Percentiles rank a stretch among this genome's conserved stretches.
Conservation (phyloP, 1,140 invertebrate genomes). For the Carposina sasakii region DNA sequence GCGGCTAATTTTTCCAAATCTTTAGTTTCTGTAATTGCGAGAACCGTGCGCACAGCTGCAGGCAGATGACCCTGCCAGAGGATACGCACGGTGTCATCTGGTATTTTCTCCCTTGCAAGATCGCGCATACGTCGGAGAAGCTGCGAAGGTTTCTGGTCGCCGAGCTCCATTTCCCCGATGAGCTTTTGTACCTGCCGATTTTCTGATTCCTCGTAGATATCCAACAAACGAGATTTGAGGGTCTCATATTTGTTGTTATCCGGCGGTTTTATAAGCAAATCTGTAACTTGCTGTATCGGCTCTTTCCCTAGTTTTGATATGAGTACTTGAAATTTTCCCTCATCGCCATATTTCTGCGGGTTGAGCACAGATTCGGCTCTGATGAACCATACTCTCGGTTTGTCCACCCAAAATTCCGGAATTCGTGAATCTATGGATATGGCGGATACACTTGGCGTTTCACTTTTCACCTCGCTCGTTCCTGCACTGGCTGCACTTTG, state of each 20-base stretch:
- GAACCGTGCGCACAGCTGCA: not conserved
- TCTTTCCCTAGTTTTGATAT: conserved; percentile 1
- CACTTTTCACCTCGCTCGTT: too few relatives aligned
- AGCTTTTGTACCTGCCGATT: not conserved
- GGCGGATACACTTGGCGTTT: too few relatives aligned
- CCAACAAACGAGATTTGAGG: not conserved
- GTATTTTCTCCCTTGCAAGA: not conserved
- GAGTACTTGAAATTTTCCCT: too few relatives aligned
- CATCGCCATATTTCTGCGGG: too few relatives aligned
- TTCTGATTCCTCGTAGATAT: not conserved
- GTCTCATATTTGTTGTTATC: not conserved
- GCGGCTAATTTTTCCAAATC: too few relatives aligned
- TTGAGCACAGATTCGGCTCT: too few relatives aligned
- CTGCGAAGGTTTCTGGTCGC: conserved; percentile 1
- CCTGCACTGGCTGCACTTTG: too few relatives aligned
- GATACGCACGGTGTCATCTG: not conserved
- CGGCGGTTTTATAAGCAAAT: not conserved
- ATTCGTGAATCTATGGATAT: too few relatives aligned
- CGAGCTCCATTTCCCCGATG: conserved; percentile 1
- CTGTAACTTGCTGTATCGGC: not conserved
- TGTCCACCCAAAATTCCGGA: conserved; percentile 3
- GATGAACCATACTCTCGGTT: not conserved
- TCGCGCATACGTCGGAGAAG: not conserved
- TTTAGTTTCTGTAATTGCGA: not conserved
- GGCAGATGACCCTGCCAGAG: not conserved